Evolutionary conservation across 2,113 vertebrate species (phyloP).

Genomic region (Azemiops feae): DNA sequence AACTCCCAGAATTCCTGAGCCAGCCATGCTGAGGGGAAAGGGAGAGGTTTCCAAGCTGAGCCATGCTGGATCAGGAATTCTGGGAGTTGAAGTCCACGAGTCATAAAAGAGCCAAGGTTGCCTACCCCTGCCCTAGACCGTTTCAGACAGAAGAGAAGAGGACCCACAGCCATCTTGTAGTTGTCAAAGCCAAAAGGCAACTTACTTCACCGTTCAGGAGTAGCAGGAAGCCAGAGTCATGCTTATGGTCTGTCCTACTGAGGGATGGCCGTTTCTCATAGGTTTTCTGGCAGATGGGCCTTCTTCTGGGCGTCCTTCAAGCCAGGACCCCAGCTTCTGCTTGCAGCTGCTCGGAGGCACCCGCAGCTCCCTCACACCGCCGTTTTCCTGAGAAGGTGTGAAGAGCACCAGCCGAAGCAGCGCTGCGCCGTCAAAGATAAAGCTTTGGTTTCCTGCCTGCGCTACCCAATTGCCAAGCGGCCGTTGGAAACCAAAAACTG

Average conservation of each 20-base stretch:
- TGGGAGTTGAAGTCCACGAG: no score
- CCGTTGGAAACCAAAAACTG: neutral
- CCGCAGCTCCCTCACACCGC: accelerated
- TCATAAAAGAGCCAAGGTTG: no score
- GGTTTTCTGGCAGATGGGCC: neutral
- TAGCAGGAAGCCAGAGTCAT: accelerated
- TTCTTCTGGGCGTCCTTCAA: neutral
- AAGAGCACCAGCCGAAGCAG: neutral
- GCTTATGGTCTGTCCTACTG: accelerated
- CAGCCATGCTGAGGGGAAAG: no score
- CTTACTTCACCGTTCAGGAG: slow-evolving; percentile 49
- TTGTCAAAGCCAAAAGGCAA: neutral
- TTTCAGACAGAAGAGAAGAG: no score
- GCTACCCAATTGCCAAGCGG: neutral
- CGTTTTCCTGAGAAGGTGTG: neutral
- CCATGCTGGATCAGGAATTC: no score
- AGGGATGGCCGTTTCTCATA: neutral
- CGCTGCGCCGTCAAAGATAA: neutral
- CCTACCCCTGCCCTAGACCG: no score
- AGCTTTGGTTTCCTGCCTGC: slow-evolving; percentile 50
- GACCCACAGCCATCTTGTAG: no score
- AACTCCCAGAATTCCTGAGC: no score
- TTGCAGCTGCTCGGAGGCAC: accelerated
- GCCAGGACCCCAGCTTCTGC: neutral
- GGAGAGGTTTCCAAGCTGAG: no score